Conservation (phyloP, 2,888 invertebrate species). For the Trilocha varians region DNA sequence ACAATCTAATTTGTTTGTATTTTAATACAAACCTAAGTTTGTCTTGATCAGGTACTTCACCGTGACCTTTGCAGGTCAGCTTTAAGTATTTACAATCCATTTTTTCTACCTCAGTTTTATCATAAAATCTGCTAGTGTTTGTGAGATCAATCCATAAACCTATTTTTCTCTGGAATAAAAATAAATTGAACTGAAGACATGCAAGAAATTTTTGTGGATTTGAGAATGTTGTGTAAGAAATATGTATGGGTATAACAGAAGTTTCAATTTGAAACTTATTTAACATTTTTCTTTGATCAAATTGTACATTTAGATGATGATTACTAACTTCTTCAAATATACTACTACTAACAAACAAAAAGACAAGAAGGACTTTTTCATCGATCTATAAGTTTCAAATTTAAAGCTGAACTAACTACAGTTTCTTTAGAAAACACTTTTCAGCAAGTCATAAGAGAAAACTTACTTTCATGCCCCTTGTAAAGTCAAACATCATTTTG, state of each 20-base stretch:
- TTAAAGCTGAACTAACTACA: neutral
- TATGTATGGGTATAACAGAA: too few relatives aligned
- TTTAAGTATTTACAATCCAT: constrained; percentile 89
- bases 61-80: constrained; percentile 91
- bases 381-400: too few relatives aligned
- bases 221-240: too few relatives aligned
- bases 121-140: constrained; percentile 94
- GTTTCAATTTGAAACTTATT: too few relatives aligned
- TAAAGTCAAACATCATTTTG: constrained; percentile 87
- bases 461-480: constrained; percentile 83
- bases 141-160: constrained; percentile 98
- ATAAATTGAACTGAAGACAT: constrained; percentile 77
- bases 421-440: neutral
- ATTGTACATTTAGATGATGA: too few relatives aligned
- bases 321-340: too few relatives aligned
- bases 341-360: too few relatives aligned
- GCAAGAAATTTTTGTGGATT: too few relatives aligned
- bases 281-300: too few relatives aligned
- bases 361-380: too few relatives aligned
- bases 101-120: constrained; percentile 83
- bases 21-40: constrained; percentile 74
- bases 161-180: constrained; percentile 78
- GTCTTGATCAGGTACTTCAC: constrained; percentile 90
- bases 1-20: too few relatives aligned
- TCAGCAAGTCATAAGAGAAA: neutral